Base-by-base conservation (phyloP, 2,113 vertebrate genomes). In the Mustela lutreola region DNA sequence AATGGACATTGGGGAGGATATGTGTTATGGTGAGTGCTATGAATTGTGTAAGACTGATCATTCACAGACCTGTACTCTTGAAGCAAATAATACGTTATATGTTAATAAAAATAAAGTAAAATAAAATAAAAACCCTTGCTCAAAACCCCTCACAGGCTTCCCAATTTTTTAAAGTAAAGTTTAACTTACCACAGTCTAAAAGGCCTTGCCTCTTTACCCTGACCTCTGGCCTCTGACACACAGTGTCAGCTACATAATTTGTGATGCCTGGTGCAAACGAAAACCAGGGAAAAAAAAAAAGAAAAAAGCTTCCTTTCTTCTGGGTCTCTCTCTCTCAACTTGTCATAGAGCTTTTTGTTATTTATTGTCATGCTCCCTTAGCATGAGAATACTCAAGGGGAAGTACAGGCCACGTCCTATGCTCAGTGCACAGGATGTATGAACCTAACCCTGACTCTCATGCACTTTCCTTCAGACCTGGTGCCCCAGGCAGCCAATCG, bases 131-230 rank as follows among this genome's bases (percentile, higher is more conserved):
- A 95, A 92, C 60, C 60, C 10, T 62, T 62, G 73, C 22, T 45
- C 39, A 79, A 92, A 95, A 83, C 14, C 28, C 31, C 24, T 48
- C 53, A 94, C 36, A 83, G 28, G 7, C 5, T 94, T 63, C 58
- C 11, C 76, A 75, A 67, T 76, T 94, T 88, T 63, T 67, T 78
- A 89, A 60, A 18, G 48, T 94, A 56, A 91, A 94, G 28, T 78
- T 88, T 62, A 53, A 86, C 26, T 83, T 75, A 45, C 18, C 60
- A 82, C 28, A 10, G 50, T 60, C 78, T 88, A 76, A 83, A 95
- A 89, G 50, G 22, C 89, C 58, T 89, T 79, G 60, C 22, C 5
- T 79, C 93, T 93, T 53, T 85, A 45, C 45, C 24, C 39, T 92
- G 22, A 95, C 50, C 22, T 90, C 26, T 63, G 84, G 50, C 26